Evolutionary conservation across 2,113 vertebrate genomes (phyloP).

Genomic region (Macroglossus sobrinus): DNA sequence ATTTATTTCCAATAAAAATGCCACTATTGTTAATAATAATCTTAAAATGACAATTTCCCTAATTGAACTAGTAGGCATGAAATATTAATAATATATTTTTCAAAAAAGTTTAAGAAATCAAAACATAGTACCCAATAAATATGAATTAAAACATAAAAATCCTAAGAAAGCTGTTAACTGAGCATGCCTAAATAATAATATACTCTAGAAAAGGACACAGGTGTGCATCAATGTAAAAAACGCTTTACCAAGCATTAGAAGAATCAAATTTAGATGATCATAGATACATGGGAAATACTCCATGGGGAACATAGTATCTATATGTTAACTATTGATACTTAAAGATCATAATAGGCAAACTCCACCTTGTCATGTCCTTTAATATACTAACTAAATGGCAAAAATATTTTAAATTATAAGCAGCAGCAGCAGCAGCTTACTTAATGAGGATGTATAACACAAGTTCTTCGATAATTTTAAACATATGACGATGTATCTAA

Average conservation of each 20-base stretch:
- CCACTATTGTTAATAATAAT: neutral
- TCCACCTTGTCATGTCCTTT: neutral
- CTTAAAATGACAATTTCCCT: constrained; percentile 33
- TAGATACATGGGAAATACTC: neutral
- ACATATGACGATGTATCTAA: neutral
- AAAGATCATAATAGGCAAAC: constrained; percentile 39
- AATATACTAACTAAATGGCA: neutral
- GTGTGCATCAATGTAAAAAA: neutral
- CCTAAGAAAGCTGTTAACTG: constrained; percentile 69
- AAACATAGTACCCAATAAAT: neutral
- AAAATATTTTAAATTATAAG: constrained; percentile 51
- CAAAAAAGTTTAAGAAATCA: constrained; percentile 62
- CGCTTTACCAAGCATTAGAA: neutral
- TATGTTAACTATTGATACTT: constrained; percentile 19
- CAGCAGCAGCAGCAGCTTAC: constrained; percentile 45
- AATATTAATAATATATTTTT: constrained; percentile 22
- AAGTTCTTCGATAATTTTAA: constrained; percentile 47
- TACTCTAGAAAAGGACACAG: neutral
- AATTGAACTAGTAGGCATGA: neutral
- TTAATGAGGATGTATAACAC: constrained; percentile 26
- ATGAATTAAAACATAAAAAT: constrained; percentile 49
- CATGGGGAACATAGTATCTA: neutral
- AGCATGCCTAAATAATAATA: constrained; percentile 66
- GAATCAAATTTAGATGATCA: constrained; percentile 42
- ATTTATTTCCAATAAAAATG: constrained; percentile 26